Percentiles rank a stretch among this genome's conserved stretches.
phyloP scores from a whole-genome alignment of 2,113 vertebrate species.

The Oncorhynchus tshawytscha region DNA sequence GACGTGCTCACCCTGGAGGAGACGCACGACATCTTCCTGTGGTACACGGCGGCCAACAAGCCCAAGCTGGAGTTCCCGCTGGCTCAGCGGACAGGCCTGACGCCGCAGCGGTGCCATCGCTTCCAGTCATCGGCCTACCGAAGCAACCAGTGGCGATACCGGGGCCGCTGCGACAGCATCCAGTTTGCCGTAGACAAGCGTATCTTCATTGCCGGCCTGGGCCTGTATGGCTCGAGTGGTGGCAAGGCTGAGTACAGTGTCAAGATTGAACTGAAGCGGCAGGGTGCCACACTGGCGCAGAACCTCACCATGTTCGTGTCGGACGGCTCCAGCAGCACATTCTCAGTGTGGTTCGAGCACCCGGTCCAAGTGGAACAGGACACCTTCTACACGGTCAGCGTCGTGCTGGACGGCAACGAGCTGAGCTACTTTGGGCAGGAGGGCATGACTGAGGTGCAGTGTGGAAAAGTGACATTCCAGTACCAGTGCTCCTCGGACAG shows the following conservation, averaged over 20 bases:
- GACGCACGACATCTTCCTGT: slow-evolving; percentile 88
- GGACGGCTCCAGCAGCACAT: slow-evolving; percentile 89
- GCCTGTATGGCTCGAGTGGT: slow-evolving; percentile 89
- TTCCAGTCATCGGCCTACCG: slow-evolving; percentile 92
- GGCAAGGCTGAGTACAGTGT: slow-evolving; percentile 90
- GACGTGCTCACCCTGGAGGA: slow-evolving; percentile 88
- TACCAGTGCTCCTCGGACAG: slow-evolving; percentile 97
- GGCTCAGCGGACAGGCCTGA: slow-evolving; percentile 80
- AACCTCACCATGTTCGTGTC: slow-evolving; percentile 88
- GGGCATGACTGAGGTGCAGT: slow-evolving; percentile 95
- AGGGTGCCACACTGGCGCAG: slow-evolving; percentile 84
- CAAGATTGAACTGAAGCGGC: slow-evolving; percentile 90
- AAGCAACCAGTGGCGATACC: slow-evolving; percentile 95
- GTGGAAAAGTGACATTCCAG: slow-evolving; percentile 92
- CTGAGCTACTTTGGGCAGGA: slow-evolving; percentile 97
- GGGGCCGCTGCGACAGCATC: slow-evolving; percentile 93
- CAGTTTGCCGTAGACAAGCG: slow-evolving; percentile 92
- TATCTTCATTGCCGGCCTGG: slow-evolving; percentile 90
- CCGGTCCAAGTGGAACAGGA: slow-evolving; percentile 93
- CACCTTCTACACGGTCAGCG: slow-evolving; percentile 91
- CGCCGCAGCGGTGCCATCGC: slow-evolving; percentile 86
- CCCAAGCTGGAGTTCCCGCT: slow-evolving; percentile 85
- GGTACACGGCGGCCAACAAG: slow-evolving; percentile 90
- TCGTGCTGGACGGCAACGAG: slow-evolving; percentile 87
- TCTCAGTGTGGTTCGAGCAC: slow-evolving; percentile 94